Percentiles rank a stretch among this genome's conserved stretches.
phyloP scores from a whole-genome alignment of 2,113 vertebrate species.

The Podilymbus podiceps region DNA sequence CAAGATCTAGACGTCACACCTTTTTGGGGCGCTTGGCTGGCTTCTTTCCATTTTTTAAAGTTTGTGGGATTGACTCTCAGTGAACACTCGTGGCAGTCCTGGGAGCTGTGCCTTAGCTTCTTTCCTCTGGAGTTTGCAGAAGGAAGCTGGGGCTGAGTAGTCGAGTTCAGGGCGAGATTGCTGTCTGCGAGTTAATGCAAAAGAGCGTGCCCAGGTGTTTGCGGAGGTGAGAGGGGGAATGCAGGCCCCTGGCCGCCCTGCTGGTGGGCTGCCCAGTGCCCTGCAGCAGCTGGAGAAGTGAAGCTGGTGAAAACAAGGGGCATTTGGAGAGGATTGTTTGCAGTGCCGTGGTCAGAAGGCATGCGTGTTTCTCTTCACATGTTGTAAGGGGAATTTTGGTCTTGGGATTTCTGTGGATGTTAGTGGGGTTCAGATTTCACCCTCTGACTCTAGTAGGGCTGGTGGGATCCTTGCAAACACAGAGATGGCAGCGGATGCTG shows the following conservation, averaged over 20 bases:
- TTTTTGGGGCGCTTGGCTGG: rapidly evolving
- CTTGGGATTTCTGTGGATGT: neutral
- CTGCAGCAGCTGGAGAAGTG: no score
- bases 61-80: neutral
- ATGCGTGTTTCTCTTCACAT: neutral
- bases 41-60: neutral
- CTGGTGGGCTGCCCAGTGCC: no score
- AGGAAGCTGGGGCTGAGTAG: neutral
- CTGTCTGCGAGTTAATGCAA: neutral
- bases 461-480: neutral
- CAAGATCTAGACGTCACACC: rapidly evolving
- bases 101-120: no score
- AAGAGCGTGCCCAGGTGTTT: no score
- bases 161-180: neutral
- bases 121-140: no score
- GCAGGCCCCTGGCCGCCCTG: neutral
- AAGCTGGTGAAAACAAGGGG: no score
- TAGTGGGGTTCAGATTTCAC: neutral
- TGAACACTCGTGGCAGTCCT: no score
- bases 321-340: no score
- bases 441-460: neutral
- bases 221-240: neutral
- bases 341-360: no score
- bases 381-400: neutral
- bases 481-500: neutral